Conservation (phyloP, 2,113 vertebrate species). For the Platysternon megacephalum region DNA sequence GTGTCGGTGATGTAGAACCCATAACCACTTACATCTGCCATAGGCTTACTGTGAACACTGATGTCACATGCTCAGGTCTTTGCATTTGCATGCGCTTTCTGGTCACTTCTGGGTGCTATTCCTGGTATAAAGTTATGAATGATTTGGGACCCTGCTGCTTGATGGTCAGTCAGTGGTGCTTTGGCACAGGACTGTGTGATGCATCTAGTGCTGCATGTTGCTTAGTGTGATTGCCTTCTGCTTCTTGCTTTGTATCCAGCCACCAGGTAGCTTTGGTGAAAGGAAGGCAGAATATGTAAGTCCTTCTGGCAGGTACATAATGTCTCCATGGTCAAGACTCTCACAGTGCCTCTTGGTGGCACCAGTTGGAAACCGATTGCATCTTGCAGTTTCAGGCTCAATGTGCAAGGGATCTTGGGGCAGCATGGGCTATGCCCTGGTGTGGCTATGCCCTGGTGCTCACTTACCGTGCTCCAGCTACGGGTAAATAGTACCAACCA, state of each 20-base stretch:
- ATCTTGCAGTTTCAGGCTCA: not conserved
- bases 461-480: not conserved
- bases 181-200: not conserved
- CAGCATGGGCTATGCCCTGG: too few species aligned
- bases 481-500: not conserved
- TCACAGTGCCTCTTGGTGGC: not conserved
- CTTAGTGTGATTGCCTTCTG: not conserved
- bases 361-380: not conserved
- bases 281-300: not conserved
- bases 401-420: not conserved
- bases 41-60: not conserved
- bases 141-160: not conserved
- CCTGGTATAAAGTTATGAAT: not conserved
- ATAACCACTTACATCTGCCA: not conserved
- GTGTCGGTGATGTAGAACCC: rapidly evolving
- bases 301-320: not conserved
- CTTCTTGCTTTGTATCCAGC: not conserved
- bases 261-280: not conserved
- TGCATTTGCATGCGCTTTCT: not conserved
- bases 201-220: not conserved
- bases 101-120: not conserved
- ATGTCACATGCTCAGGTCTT: not conserved
- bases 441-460: not conserved
- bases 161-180: not conserved
- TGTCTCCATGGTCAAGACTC: not conserved